A percentile compares a stretch with the other conserved stretches of the same genome.
These are phyloP conservation scores for Drosophila micromelanica DNA, from an alignment of 1,140 invertebrate species.

Conservation along the genomic window DNA sequence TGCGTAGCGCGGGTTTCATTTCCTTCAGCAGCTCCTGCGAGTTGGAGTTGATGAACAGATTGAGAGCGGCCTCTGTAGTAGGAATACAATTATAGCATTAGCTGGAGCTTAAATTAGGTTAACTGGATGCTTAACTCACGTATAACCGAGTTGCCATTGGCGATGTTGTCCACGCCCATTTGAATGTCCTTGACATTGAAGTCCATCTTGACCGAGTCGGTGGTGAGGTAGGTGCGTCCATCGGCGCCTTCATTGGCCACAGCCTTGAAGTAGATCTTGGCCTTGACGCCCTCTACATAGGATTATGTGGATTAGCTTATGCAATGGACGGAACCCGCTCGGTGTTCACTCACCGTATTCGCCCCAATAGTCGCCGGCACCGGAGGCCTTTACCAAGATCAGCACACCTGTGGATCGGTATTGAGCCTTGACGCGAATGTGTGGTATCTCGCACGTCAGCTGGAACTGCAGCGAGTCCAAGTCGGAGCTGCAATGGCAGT, in stretches of 20 bases:
- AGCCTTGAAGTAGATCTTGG: slow-evolving; percentile 92
- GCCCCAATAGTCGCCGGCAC: slow-evolving; percentile 93
- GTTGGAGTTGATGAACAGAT: slow-evolving; percentile 93
- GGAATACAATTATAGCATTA: neutral
- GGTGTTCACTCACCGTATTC: slow-evolving; percentile 89
- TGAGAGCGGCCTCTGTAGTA: slow-evolving; percentile 90
- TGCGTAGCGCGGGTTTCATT: slow-evolving; percentile 93
- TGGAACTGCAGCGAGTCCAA: slow-evolving; percentile 91
- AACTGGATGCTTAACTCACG: slow-evolving; percentile 86
- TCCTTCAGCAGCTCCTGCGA: slow-evolving; percentile 92
- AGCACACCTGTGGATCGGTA: slow-evolving; percentile 92
- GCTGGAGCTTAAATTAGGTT: neutral
- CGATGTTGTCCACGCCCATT: slow-evolving; percentile 93
- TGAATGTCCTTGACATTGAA: slow-evolving; percentile 91
- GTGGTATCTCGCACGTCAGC: slow-evolving; percentile 90
- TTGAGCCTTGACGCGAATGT: slow-evolving; percentile 89
- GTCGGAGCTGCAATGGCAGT: slow-evolving; percentile 87
- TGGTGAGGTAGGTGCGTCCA: slow-evolving; percentile 87
- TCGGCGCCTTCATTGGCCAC: slow-evolving; percentile 85
- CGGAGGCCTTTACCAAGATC: slow-evolving; percentile 91
- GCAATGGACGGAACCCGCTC: too few species aligned
- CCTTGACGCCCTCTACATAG: slow-evolving; percentile 90
- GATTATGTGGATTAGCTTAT: neutral
- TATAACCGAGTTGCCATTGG: slow-evolving; percentile 90
- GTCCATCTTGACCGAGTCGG: slow-evolving; percentile 92